phyloP scores from a whole-genome alignment of 2,113 vertebrate species.

The Cervus canadensis region DNA sequence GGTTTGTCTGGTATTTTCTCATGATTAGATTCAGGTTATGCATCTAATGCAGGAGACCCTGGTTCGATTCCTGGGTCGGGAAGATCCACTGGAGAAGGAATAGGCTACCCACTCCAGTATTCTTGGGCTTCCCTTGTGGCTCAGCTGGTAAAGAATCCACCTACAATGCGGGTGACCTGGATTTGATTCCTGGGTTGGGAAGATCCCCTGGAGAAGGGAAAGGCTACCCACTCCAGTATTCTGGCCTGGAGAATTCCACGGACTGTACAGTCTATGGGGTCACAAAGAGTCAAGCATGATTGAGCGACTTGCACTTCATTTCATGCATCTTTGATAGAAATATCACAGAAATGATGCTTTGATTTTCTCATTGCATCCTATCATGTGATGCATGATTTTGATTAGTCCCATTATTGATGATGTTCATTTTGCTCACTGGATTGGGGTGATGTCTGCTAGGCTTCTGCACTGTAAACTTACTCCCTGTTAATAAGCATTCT shows the following conservation, averaged over 20 bases:
- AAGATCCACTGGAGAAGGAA: not conserved
- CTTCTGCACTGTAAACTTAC: conserved; percentile 1
- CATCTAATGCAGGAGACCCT: not conserved
- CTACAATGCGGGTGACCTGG: not conserved
- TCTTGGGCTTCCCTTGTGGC: not conserved
- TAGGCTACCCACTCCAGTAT: not conserved
- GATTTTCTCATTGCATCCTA: not conserved
- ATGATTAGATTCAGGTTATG: not conserved
- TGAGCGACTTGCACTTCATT: not conserved
- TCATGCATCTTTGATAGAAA: not conserved
- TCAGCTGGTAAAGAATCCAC: not conserved
- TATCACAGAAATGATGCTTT: conserved; percentile 23
- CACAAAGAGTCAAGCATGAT: not conserved
- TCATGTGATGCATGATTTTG: conserved; percentile 14
- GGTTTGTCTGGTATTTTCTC: conserved; percentile 30
- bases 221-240: not conserved
- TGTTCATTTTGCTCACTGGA: conserved; percentile 29
- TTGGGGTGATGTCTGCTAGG: not conserved
- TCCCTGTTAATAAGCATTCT: conserved; percentile 25
- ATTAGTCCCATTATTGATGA: conserved; percentile 2
- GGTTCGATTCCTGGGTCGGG: not conserved
- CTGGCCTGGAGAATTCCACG: not conserved
- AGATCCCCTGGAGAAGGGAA: not conserved
- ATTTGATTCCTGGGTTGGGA: not conserved
- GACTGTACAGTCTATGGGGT: not conserved